Conservation (phyloP, 1,140 invertebrate genomes). For the Eueides isabella region DNA sequence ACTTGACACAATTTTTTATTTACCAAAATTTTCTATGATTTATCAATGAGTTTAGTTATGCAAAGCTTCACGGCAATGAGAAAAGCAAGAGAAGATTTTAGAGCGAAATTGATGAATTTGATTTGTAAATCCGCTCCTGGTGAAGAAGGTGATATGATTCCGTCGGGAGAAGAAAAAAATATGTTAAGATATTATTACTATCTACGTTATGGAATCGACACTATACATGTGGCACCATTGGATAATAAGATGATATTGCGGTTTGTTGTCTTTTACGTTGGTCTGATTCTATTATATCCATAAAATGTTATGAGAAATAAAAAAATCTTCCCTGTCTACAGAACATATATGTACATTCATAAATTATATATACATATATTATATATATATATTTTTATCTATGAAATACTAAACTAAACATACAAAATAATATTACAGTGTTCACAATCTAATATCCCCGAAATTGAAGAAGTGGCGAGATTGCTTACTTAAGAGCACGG, state of each 20-base stretch:
- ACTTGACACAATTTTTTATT: neutral
- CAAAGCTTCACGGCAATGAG: slow-evolving; percentile 86
- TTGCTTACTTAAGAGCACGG: slow-evolving; percentile 82
- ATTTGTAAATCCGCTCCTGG: slow-evolving; percentile 83
- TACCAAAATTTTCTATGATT: neutral
- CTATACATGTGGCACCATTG: slow-evolving; percentile 92
- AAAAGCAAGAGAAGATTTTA: slow-evolving; percentile 91
- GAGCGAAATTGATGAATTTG: slow-evolving; percentile 88
- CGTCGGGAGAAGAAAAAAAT: slow-evolving; percentile 85
- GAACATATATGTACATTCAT: no score
- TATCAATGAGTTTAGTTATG: slow-evolving; percentile 65
- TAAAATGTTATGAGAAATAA: no score
- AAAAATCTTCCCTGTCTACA: no score
- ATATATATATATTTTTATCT: neutral
- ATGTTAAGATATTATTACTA: slow-evolving; percentile 94
- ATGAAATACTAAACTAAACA: neutral
- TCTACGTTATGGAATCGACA: slow-evolving; percentile 93
- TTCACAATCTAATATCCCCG: slow-evolving; percentile 73
- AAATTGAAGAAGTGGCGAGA: slow-evolving; percentile 84
- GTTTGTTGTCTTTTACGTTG: slow-evolving; percentile 54
- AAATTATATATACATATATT: no score
- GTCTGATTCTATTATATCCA: neutral
- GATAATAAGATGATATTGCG: slow-evolving; percentile 83
- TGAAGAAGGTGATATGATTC: slow-evolving; percentile 71
- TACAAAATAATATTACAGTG: slow-evolving; percentile 53